Percentiles rank a stretch among this genome's conserved stretches.
Conservation (phyloP, 1,140 invertebrate species). For the Ruditapes philippinarum region DNA sequence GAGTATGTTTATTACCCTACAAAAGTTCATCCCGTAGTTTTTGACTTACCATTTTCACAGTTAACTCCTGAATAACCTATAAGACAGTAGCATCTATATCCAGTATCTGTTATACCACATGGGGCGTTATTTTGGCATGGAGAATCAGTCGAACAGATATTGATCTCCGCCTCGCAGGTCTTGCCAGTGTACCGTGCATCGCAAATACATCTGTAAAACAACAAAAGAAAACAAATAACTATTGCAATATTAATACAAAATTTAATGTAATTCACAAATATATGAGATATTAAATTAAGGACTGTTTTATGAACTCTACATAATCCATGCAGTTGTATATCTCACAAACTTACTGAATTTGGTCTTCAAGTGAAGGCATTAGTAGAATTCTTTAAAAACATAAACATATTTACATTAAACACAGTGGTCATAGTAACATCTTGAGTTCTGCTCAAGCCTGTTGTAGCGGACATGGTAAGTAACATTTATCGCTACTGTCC, state of each 20-base stretch:
- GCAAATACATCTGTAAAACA: slow-evolving; percentile 51
- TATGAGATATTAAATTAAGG: not conserved
- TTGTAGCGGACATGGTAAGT: no score
- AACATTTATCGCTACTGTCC: no score
- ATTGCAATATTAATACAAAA: not conserved
- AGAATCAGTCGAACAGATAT: slow-evolving; percentile 89
- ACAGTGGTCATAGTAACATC: no score
- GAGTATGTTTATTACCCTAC: no score
- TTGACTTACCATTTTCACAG: slow-evolving; percentile 90
- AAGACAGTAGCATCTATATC: slow-evolving; percentile 93
- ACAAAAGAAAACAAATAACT: not conserved
- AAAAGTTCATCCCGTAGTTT: no score
- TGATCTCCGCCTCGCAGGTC: slow-evolving; percentile 90
- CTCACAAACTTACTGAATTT: no score
- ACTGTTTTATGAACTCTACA: no score
- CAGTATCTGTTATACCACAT: slow-evolving; percentile 85
- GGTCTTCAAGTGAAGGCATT: no score
- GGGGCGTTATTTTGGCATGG: slow-evolving; percentile 94
- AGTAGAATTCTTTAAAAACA: no score
- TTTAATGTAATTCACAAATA: not conserved
- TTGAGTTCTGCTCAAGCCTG: no score
- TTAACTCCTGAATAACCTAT: slow-evolving; percentile 92
- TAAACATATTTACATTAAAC: no score
- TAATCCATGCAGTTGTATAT: no score
- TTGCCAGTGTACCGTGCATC: slow-evolving; percentile 86